Percentiles rank a stretch among this genome's conserved stretches.
Evolutionary conservation across 1,140 invertebrate species (phyloP).

Genomic region (Lamellibrachia luymesi): DNA sequence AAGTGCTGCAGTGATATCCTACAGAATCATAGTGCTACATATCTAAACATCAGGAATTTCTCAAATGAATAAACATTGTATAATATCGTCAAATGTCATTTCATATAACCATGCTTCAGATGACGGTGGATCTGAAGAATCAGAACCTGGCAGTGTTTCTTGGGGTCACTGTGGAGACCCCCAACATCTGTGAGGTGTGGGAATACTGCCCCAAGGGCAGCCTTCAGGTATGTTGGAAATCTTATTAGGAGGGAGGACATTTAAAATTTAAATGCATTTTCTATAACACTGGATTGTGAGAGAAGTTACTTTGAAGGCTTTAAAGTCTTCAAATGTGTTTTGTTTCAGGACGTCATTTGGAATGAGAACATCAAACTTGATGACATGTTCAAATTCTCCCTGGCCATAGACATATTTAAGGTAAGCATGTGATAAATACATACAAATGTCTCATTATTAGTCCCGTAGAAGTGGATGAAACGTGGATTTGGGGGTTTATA

Average conservation of each 20-base stretch:
- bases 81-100: background rate
- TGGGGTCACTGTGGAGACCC: constrained; percentile 18
- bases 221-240: constrained; percentile 16
- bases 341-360: constrained; percentile 75
- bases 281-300: background rate
- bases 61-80: too few species aligned
- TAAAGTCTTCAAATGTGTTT: background rate
- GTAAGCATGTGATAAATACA: constrained; percentile 3
- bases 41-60: too few species aligned
- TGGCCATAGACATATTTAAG: constrained; percentile 83
- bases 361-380: constrained; percentile 87
- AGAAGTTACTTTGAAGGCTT: background rate
- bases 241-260: background rate
- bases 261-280: background rate
- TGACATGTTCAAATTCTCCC: constrained; percentile 83
- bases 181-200: constrained; percentile 21
- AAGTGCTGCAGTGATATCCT: too few species aligned
- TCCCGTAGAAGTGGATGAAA: too few species aligned
- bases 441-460: too few species aligned
- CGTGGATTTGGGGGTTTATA: too few species aligned
- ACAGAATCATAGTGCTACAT: too few species aligned
- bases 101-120: background rate
- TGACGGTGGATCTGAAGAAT: constrained; percentile 24
- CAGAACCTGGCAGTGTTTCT: constrained; percentile 22
- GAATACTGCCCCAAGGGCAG: constrained; percentile 25